These are phyloP conservation scores for Lordiphosa fenestrarum DNA, from an alignment of 2,888 invertebrate genomes.

Conservation along the genomic window DNA sequence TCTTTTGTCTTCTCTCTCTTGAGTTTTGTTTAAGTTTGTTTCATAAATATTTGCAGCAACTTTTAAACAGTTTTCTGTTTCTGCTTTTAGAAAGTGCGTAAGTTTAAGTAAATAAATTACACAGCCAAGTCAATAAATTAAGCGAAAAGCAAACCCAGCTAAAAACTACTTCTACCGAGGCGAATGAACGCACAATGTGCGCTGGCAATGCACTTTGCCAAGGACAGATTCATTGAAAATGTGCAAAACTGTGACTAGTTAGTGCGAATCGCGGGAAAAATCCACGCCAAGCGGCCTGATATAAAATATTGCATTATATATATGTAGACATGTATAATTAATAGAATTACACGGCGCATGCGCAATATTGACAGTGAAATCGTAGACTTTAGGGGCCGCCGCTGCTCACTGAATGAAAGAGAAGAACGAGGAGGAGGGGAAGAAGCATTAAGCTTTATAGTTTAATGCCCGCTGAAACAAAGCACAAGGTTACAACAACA, in stretches of 20 bases:
- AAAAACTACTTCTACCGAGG: slow-evolving; percentile 38
- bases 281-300: slow-evolving; percentile 6
- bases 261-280: slow-evolving; percentile 6
- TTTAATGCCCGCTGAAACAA: slow-evolving; percentile 71
- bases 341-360: slow-evolving; percentile 53
- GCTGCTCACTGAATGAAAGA: slow-evolving; percentile 10
- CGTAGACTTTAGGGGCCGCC: slow-evolving; percentile 39
- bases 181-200: slow-evolving; percentile 61
- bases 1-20: slow-evolving; percentile 45
- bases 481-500: slow-evolving; percentile 62
- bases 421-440: not conserved
- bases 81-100: slow-evolving; percentile 71
- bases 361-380: slow-evolving; percentile 74
- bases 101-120: slow-evolving; percentile 57
- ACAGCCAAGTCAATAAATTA: slow-evolving; percentile 70
- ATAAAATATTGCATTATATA: slow-evolving; percentile 41
- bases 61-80: slow-evolving; percentile 11
- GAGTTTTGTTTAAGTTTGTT: slow-evolving; percentile 56
- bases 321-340: slow-evolving; percentile 33
- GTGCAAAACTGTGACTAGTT: slow-evolving; percentile 33
- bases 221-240: slow-evolving; percentile 79
- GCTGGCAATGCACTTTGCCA: slow-evolving; percentile 79
- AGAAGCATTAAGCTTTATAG: slow-evolving; percentile 31
- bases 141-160: slow-evolving; percentile 27
- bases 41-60: slow-evolving; percentile 61